Evolutionary conservation across 2,113 vertebrate genomes (phyloP).

Genomic region (Laterallus jamaicensis): DNA sequence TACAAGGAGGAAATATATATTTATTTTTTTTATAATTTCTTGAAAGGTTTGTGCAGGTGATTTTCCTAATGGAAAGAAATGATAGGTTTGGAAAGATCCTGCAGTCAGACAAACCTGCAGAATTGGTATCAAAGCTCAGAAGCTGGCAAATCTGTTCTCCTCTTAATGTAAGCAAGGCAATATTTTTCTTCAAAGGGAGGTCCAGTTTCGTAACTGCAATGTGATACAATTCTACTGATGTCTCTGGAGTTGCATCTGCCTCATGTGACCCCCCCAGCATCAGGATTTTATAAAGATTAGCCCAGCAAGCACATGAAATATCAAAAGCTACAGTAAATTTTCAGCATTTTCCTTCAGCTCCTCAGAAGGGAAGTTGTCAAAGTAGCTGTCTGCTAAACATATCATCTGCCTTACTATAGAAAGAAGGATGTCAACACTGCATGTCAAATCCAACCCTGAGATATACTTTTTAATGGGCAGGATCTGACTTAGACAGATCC

Average conservation of each 20-base stretch:
- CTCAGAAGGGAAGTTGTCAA: conserved; percentile 56
- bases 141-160: not conserved
- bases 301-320: conserved; percentile 16
- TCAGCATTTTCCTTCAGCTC: conserved; percentile 22
- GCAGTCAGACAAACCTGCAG: not conserved
- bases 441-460: conserved; percentile 55
- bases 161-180: not conserved
- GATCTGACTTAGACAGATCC: conserved; percentile 65
- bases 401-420: conserved; percentile 42
- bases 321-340: conserved; percentile 16
- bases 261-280: not conserved
- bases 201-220: not conserved
- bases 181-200: not conserved
- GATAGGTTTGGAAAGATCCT: not conserved
- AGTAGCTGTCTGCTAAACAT: conserved; percentile 61
- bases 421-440: conserved; percentile 61
- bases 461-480: conserved; percentile 69
- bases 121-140: not conserved
- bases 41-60: not conserved
- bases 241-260: not conserved
- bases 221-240: not conserved
- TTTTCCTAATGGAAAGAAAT: conserved; percentile 1
- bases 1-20: not conserved
- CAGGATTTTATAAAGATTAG: conserved; percentile 27
- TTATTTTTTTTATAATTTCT: not conserved